phyloP scores from a whole-genome alignment of 2,888 invertebrate genomes.

The Xylota segnis region DNA sequence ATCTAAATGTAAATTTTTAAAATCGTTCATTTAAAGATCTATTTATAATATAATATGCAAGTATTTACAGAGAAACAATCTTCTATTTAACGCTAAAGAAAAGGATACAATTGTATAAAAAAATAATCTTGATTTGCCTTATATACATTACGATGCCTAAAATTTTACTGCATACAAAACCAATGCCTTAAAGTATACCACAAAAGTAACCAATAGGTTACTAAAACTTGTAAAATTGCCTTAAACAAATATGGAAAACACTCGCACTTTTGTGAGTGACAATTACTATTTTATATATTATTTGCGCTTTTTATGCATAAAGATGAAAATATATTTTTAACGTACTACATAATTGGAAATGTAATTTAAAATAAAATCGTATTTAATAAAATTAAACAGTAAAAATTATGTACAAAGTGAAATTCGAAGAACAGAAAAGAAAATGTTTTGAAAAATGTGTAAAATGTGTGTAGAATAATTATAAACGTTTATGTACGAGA shows the following conservation, averaged over 20 bases:
- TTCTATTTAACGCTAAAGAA: constrained; percentile 10
- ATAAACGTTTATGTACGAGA: constrained; percentile 60
- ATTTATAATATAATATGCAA: background rate
- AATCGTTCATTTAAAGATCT: constrained; percentile 5
- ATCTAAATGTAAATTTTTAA: constrained; percentile 4
- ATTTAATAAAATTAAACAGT: constrained; percentile 24
- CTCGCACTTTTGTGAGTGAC: constrained; percentile 45
- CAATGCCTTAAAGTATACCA: constrained; percentile 74
- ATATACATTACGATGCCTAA: constrained; percentile 39
- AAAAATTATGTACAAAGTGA: constrained; percentile 67
- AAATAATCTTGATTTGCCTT: constrained; percentile 57
- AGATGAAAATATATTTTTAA: constrained; percentile 44
- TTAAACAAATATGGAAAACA: constrained; percentile 26
- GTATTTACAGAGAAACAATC: constrained; percentile 31
- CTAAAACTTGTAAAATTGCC: constrained; percentile 56
- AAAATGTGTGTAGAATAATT: constrained; percentile 70
- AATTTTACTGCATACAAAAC: constrained; percentile 43
- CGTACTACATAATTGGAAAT: constrained; percentile 26
- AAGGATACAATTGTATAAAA: constrained; percentile 1
- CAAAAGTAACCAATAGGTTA: constrained; percentile 13
- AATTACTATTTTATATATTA: constrained; percentile 47
- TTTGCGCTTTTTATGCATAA: constrained; percentile 61
- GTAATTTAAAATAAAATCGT: constrained; percentile 21
- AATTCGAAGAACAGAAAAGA: constrained; percentile 31
- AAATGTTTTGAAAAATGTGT: constrained; percentile 41